A percentile compares a stretch with the other conserved stretches of the same genome.
These are phyloP conservation scores for Lasioglossum oenotherae DNA, from an alignment of 2,888 invertebrate genomes.

Conservation along the genomic window DNA sequence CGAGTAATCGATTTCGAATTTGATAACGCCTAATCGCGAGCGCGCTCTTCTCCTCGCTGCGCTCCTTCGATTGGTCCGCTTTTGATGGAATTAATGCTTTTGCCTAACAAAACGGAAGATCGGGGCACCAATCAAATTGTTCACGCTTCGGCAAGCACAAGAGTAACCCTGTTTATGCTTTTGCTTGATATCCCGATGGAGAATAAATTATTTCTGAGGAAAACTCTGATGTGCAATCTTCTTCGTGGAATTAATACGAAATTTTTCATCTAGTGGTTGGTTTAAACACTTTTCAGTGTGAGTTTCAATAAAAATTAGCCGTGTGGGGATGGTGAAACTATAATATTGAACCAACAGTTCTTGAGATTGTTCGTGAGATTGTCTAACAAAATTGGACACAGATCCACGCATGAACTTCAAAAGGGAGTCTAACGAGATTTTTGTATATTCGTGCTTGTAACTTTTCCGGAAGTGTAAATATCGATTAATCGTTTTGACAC, in stretches of 20 bases:
- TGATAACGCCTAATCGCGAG: slow-evolving; percentile 65
- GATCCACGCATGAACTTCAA: background rate
- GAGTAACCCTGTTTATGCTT: slow-evolving; percentile 1
- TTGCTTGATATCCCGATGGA: background rate
- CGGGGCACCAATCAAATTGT: background rate
- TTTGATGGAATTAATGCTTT: slow-evolving; percentile 37
- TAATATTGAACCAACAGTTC: background rate
- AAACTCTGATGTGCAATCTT: background rate
- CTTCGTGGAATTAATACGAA: background rate
- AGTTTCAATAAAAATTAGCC: no score
- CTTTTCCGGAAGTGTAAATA: background rate
- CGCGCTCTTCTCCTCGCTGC: slow-evolving; percentile 34
- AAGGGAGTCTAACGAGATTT: background rate
- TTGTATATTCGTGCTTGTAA: background rate
- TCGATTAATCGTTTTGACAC: background rate
- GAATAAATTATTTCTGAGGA: background rate
- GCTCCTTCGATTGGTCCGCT: slow-evolving; percentile 32
- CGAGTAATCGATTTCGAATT: slow-evolving; percentile 78
- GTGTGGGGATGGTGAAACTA: background rate
- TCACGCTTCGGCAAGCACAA: background rate
- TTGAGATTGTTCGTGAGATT: background rate
- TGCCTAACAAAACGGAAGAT: slow-evolving; percentile 19
- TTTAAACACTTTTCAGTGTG: background rate
- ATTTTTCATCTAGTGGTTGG: background rate
- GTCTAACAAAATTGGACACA: background rate